phyloP scores from a whole-genome alignment of 2,113 vertebrate species.

The Nerophis ophidion region DNA sequence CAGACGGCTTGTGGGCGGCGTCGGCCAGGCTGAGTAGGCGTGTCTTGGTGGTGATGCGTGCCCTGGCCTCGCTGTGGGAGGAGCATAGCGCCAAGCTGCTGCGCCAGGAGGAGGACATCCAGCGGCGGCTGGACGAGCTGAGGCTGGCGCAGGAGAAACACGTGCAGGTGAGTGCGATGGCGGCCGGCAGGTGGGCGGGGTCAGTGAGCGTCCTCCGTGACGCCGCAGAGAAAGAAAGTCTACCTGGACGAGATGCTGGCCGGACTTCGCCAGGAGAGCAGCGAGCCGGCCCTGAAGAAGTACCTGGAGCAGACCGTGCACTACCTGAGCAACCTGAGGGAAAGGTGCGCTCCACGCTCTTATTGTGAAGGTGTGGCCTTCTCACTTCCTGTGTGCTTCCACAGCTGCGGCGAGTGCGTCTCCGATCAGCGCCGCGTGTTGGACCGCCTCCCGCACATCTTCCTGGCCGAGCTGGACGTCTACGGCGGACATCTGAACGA shows the following conservation, averaged over 20 bases:
- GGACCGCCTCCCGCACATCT: constrained; percentile 56
- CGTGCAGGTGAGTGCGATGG: constrained; percentile 37
- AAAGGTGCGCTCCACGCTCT: not conserved
- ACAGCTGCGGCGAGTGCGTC: constrained; percentile 53
- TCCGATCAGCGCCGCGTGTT: constrained; percentile 34
- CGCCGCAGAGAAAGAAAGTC: constrained; percentile 43
- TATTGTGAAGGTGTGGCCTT: not conserved
- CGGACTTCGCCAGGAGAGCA: constrained; percentile 58
- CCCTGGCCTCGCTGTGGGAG: constrained; percentile 58
- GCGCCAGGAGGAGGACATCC: constrained; percentile 46
- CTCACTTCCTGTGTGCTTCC: constrained; percentile 12
- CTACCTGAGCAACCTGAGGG: constrained; percentile 49
- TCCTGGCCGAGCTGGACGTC: constrained; percentile 59
- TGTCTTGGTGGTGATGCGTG: constrained; percentile 43
- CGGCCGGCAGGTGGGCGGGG: not conserved
- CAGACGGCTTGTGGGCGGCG: constrained; percentile 55
- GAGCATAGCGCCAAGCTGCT: constrained; percentile 34
- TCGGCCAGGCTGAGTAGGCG: constrained; percentile 27
- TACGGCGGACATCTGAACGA: constrained; percentile 72
- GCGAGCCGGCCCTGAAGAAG: constrained; percentile 40
- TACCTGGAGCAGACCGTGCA: constrained; percentile 33
- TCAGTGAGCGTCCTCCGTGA: not conserved
- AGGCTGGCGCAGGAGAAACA: constrained; percentile 33
- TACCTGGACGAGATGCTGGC: constrained; percentile 50
- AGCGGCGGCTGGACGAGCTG: constrained; percentile 36